phyloP scores from a whole-genome alignment of 1,140 invertebrate species.

The Diabrotica virgifera region DNA sequence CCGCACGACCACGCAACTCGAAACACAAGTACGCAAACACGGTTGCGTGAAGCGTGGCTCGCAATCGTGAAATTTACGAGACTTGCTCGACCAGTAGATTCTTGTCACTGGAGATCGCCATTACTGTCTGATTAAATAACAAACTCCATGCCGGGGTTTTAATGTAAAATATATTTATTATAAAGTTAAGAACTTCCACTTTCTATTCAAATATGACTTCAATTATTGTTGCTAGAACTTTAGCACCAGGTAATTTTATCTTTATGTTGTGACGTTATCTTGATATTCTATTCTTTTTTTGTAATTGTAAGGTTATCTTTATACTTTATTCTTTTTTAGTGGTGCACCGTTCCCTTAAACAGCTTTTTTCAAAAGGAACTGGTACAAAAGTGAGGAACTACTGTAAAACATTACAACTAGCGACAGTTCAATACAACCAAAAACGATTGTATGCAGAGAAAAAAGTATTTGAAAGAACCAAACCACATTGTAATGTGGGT shows the following conservation, averaged over 20 bases:
- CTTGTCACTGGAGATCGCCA: not conserved
- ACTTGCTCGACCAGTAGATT: too few species aligned
- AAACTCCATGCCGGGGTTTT: not conserved
- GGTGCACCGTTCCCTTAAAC: conserved; percentile 20
- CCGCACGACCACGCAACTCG: too few species aligned
- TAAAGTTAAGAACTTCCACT: not conserved
- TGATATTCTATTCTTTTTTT: not conserved
- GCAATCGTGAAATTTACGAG: too few species aligned
- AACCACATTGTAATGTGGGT: conserved; percentile 97
- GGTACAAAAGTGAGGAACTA: conserved; percentile 23
- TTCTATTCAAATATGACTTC: conserved; percentile 24
- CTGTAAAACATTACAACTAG: conserved; percentile 27
- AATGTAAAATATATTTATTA: not conserved
- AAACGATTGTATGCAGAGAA: conserved; percentile 31
- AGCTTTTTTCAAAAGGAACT: conserved; percentile 25
- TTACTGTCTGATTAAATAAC: not conserved
- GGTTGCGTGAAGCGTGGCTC: too few species aligned
- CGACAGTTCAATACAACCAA: conserved; percentile 23
- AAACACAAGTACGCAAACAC: too few species aligned
- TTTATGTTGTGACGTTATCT: conserved; percentile 19
- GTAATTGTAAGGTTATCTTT: not conserved
- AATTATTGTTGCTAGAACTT: conserved; percentile 26
- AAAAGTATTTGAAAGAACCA: conserved; percentile 71
- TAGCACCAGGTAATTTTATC: conserved; percentile 27
- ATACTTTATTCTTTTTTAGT: conserved; percentile 22